phyloP scores from a whole-genome alignment of 2,888 invertebrate genomes.

The Tuta absoluta region DNA sequence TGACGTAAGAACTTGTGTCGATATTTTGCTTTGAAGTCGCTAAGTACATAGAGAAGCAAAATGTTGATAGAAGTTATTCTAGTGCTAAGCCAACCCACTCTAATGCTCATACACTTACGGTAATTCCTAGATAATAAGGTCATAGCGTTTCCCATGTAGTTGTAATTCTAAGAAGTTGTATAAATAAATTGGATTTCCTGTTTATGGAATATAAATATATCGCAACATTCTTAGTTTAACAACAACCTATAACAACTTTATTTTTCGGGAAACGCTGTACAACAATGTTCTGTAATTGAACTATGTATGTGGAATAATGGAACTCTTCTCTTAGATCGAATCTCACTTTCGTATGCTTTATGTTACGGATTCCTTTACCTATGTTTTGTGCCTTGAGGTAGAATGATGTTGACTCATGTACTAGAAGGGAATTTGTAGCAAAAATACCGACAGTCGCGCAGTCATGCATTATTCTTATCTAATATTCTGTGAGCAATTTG shows the following conservation, averaged over 20 bases:
- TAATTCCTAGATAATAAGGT: conserved; percentile 16
- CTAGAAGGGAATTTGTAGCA: not conserved
- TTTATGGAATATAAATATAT: no score
- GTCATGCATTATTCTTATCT: conserved; percentile 44
- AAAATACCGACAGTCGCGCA: not conserved
- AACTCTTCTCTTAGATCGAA: conserved; percentile 11
- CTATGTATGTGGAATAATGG: not conserved
- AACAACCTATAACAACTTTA: not conserved
- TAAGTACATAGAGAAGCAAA: conserved; percentile 2
- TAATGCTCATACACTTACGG: conserved; percentile 27
- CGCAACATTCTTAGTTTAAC: no score
- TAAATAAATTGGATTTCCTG: not conserved
- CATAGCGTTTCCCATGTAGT: conserved; percentile 4
- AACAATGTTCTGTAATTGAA: not conserved
- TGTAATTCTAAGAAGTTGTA: not conserved
- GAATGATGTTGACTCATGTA: conserved; percentile 28
- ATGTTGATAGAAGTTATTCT: conserved; percentile 35
- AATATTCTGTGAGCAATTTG: conserved; percentile 62
- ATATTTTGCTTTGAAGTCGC: conserved; percentile 40
- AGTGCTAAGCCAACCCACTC: conserved; percentile 35
- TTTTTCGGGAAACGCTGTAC: conserved; percentile 2
- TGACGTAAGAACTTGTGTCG: conserved; percentile 52
- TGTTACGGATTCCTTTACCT: not conserved
- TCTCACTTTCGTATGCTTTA: not conserved
- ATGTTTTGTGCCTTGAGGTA: conserved; percentile 75